Evolutionary conservation across 2,797 vertebrate species (phyloP), one percentile per base, ranked within the genome.

Genomic region (Ctenopoma kingsleyae): DNA sequence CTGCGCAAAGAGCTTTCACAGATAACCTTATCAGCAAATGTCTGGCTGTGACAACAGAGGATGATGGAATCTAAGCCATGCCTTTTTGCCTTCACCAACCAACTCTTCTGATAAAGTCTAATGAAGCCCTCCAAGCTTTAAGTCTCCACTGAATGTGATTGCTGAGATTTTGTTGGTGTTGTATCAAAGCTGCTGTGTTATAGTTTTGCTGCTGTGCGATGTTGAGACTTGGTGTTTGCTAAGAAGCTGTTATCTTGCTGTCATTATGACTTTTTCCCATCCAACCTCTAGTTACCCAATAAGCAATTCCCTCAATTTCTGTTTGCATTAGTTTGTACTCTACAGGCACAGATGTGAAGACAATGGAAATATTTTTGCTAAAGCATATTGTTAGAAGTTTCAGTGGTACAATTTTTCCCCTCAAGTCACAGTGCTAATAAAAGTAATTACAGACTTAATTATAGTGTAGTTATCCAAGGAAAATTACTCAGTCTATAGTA

Each of bases 21-120:
- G 81, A 85, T 76, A 74, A 80, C 64, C 67, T 78, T 72, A 78
- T 78, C 71, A 70, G 65, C 40, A 32, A 23, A 36, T 5, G 49
- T 74, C 60, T 58, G 60, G 13, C 61, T 73, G 56, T 50, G 64
- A 53, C 46, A 5, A 51, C 38, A 20, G 13, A 51, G 10, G 16
- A 41, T 46, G 69, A 72, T 65, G 64, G 52, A 57, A 51, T 59
- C 40, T 32, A 41, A 44, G 51, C 49, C 5, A 19, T 35, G 61
- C 36, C 40, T 68, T 63, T 51, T 43, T 23, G 25, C 62, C 27
- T 61, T 44, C 46, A 25, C 25, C 22, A 72, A 30, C 25, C 22
- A 72, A 38, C 63, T 40, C 1, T 9, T 32, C 60, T 44, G 79
- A 70, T 80, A 60, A 71, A 19, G 65, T 65, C 56, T 76, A 74